Percentiles rank a stretch among this genome's conserved stretches.
Evolutionary conservation across 2,113 vertebrate genomes (phyloP).

Genomic region (Calyptomena viridis): DNA sequence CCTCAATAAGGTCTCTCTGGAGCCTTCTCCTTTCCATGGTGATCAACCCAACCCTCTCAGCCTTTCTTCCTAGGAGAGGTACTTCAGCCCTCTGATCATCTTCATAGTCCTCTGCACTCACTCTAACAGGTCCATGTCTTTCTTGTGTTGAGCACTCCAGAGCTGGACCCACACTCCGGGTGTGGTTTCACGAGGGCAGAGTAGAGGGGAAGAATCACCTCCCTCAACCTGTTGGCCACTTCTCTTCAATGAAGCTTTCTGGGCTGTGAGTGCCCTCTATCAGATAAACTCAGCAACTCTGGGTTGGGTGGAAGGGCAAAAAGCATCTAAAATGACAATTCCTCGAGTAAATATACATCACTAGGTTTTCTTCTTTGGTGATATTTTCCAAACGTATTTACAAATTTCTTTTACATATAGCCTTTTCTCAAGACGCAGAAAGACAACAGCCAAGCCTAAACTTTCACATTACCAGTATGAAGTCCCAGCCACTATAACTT

Average conservation of each 20-base stretch:
- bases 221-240: background rate
- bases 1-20: accelerated
- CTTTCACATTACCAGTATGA: background rate
- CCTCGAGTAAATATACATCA: background rate
- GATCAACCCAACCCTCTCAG: background rate
- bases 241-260: background rate
- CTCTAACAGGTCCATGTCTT: background rate
- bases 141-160: background rate
- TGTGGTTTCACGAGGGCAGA: background rate
- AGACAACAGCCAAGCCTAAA: background rate
- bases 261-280: background rate
- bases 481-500: background rate
- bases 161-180: background rate
- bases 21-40: background rate
- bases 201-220: background rate
- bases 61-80: background rate
- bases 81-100: background rate
- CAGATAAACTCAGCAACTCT: background rate
- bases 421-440: background rate
- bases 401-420: background rate
- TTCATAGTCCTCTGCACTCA: background rate
- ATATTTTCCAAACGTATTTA: background rate
- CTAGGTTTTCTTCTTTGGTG: background rate
- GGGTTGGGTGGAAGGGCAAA: background rate
- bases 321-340: background rate